phyloP scores from a whole-genome alignment of 2,888 invertebrate species.

The Cerastis leucographa region DNA sequence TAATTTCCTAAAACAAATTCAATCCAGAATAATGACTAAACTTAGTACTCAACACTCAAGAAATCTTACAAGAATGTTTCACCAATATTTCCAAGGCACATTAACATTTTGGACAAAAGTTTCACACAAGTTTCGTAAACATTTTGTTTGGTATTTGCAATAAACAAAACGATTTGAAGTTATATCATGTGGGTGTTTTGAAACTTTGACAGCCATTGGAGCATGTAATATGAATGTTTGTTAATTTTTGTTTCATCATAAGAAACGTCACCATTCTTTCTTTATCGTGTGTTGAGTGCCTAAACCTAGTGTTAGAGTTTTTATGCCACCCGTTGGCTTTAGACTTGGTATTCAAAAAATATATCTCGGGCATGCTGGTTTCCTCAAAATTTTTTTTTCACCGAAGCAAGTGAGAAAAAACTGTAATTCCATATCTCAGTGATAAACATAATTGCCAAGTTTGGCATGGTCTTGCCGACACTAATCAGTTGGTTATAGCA shows the following conservation, averaged over 20 bases:
- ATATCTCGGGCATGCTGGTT: too few species aligned
- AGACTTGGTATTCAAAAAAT: too few species aligned
- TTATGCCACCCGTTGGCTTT: too few species aligned
- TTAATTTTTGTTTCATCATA: too few species aligned
- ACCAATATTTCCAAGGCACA: conserved; percentile 12
- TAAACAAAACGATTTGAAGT: conserved; percentile 48
- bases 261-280: too few species aligned
- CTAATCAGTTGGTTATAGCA: not conserved
- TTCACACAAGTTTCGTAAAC: conserved; percentile 37
- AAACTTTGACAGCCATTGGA: conserved; percentile 35
- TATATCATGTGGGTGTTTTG: conserved; percentile 28
- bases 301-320: too few species aligned
- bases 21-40: conserved; percentile 32
- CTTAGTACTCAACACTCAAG: conserved; percentile 14
- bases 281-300: too few species aligned
- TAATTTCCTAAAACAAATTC: conserved; percentile 18
- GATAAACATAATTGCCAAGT: not conserved
- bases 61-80: conserved; percentile 13
- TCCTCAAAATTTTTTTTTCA: too few species aligned
- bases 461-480: not conserved
- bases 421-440: not conserved
- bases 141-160: conserved; percentile 53
- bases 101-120: conserved; percentile 29
- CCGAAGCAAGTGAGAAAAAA: too few species aligned
- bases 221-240: conserved; percentile 22